A percentile compares a stretch with the other conserved stretches of the same genome.
phyloP scores from a whole-genome alignment of 2,888 invertebrate species.

The Catocala sponsa region DNA sequence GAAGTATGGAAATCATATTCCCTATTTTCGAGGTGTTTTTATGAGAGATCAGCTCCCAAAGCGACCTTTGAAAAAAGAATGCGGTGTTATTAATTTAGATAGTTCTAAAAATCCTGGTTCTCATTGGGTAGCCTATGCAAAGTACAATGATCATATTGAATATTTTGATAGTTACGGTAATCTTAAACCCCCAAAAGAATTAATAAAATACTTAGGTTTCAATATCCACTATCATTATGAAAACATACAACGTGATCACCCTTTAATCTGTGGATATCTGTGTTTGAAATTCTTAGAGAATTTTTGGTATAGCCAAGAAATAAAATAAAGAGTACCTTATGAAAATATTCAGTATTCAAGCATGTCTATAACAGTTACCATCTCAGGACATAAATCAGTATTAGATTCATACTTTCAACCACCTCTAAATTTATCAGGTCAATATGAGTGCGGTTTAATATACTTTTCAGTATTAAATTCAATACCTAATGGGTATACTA shows the following conservation, averaged over 20 bases:
- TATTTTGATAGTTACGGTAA: slow-evolving; percentile 69
- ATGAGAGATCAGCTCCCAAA: slow-evolving; percentile 40
- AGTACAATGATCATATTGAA: slow-evolving; percentile 48
- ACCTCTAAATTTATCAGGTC: slow-evolving; percentile 14
- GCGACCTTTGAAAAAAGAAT: slow-evolving; percentile 45
- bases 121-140: slow-evolving; percentile 64
- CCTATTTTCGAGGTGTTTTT: slow-evolving; percentile 49
- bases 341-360: slow-evolving; percentile 12
- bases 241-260: slow-evolving; percentile 50
- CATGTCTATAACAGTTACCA: slow-evolving; percentile 27
- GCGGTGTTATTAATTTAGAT: slow-evolving; percentile 58
- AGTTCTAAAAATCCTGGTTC: slow-evolving; percentile 48
- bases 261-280: slow-evolving; percentile 54
- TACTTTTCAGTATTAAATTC: slow-evolving; percentile 16
- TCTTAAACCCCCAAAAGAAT: slow-evolving; percentile 55
- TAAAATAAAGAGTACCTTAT: slow-evolving; percentile 11
- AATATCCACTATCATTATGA: slow-evolving; percentile 50
- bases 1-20: slow-evolving; percentile 21
- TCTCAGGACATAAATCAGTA: slow-evolving; percentile 26
- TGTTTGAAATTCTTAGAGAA: slow-evolving; percentile 51
- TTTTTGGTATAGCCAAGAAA: slow-evolving; percentile 18
- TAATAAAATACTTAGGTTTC: slow-evolving; percentile 46
- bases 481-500: slow-evolving; percentile 8
- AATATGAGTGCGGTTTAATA: slow-evolving; percentile 13
- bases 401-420: slow-evolving; percentile 27